A percentile compares a stretch with the other conserved stretches of the same genome.
Conservation (phyloP, 23 tunicate species). For the Phallusia fumigata region DNA sequence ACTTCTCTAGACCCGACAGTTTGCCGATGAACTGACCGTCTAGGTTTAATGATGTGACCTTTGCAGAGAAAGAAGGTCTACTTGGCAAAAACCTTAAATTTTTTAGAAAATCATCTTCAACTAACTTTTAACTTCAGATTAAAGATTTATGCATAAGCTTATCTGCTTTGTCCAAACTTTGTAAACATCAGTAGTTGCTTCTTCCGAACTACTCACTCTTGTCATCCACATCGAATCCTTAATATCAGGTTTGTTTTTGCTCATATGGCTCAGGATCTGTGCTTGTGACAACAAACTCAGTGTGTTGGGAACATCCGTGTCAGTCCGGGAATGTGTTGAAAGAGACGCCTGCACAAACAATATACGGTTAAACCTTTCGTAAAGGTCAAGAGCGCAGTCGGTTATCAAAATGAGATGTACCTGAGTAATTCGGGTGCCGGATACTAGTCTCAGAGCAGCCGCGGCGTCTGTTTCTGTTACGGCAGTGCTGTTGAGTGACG, state of each 20-base stretch:
- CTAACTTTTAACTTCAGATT: no score
- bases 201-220: slow-evolving; percentile 33
- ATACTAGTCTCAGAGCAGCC: slow-evolving; percentile 80
- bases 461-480: slow-evolving; percentile 86
- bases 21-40: slow-evolving; percentile 89
- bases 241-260: slow-evolving; percentile 63
- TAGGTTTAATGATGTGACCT: slow-evolving; percentile 79
- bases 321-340: slow-evolving; percentile 52
- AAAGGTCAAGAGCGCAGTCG: no score
- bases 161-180: no score
- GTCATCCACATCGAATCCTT: slow-evolving; percentile 80
- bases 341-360: slow-evolving; percentile 19
- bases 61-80: no score
- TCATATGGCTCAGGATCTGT: slow-evolving; percentile 31
- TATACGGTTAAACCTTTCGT: no score
- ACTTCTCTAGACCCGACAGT: slow-evolving; percentile 63
- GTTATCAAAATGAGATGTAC: slow-evolving; percentile 17
- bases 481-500: slow-evolving; percentile 45
- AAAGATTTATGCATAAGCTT: no score
- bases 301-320: slow-evolving; percentile 49
- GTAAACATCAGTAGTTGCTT: no score
- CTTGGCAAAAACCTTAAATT: no score
- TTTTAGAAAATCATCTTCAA: no score
- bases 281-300: slow-evolving; percentile 52
- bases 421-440: slow-evolving; percentile 80